A percentile compares a stretch with the other conserved stretches of the same genome.
Evolutionary conservation across 2,888 invertebrate species (phyloP).

Genomic region (Phengaris alcon): DNA sequence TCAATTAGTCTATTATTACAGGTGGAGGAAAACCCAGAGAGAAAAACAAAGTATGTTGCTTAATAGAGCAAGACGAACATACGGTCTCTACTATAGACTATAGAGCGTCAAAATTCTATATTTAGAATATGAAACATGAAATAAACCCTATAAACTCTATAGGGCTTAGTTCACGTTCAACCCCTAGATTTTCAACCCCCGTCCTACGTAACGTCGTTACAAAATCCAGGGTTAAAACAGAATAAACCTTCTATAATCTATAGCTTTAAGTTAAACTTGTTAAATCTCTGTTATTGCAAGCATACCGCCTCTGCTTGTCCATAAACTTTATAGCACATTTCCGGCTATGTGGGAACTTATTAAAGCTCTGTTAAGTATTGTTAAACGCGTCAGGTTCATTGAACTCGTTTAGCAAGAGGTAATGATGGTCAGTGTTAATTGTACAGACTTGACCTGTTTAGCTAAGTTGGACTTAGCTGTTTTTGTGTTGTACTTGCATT

Average conservation of each 20-base stretch:
- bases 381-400: slow-evolving; percentile 1
- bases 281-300: background rate
- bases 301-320: background rate
- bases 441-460: slow-evolving; percentile 4
- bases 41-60: no score
- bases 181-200: no score
- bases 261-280: background rate
- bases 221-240: background rate
- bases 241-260: no score
- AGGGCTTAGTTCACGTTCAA: no score
- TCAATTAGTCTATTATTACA: no score
- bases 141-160: no score
- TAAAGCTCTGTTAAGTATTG: slow-evolving; percentile 7
- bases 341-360: slow-evolving; percentile 7
- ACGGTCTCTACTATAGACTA: no score
- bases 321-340: slow-evolving; percentile 8
- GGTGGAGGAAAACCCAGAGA: no score
- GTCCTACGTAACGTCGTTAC: no score
- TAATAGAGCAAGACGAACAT: no score
- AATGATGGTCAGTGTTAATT: slow-evolving; percentile 14
- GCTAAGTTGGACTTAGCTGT: background rate
- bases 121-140: no score
- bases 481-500: background rate
- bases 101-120: no score
- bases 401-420: background rate